phyloP scores from a whole-genome alignment of 2,888 invertebrate species.

The Cartodere bifasciata region DNA sequence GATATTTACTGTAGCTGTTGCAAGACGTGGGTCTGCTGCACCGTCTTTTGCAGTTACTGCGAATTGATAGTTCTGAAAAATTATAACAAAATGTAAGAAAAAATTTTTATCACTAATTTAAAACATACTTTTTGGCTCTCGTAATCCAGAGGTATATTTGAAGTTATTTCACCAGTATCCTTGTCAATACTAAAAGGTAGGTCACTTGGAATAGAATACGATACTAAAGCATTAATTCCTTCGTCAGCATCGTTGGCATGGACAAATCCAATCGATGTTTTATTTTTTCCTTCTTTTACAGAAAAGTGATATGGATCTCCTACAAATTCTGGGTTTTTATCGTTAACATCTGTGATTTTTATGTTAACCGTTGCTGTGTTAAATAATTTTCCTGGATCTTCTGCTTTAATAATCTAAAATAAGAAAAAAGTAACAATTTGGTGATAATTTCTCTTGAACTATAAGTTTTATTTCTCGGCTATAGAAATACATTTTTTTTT shows the following conservation, averaged over 20 bases:
- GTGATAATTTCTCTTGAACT: too few relatives aligned
- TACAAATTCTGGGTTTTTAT: constrained; percentile 84
- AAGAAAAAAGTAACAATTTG: constrained; percentile 1
- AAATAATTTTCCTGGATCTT: constrained; percentile 71
- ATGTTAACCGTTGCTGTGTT: constrained; percentile 78
- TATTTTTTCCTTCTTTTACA: constrained; percentile 60
- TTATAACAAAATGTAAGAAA: too few relatives aligned
- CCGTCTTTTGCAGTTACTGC: constrained; percentile 84
- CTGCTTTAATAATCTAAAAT: constrained; percentile 64
- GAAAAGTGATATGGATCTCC: constrained; percentile 65
- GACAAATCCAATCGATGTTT: constrained; percentile 60
- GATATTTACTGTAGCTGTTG: constrained; percentile 77
- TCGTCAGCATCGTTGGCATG: constrained; percentile 79
- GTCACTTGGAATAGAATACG: constrained; percentile 66
- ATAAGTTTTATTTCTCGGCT: too few relatives aligned
- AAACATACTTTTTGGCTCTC: constrained; percentile 60
- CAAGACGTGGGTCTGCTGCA: constrained; percentile 70
- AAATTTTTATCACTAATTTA: too few relatives aligned
- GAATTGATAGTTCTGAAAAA: constrained; percentile 56
- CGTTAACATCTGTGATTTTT: constrained; percentile 82
- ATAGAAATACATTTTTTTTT: too few relatives aligned
- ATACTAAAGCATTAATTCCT: constrained; percentile 69
- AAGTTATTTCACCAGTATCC: constrained; percentile 65
- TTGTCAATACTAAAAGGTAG: constrained; percentile 71
- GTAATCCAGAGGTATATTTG: constrained; percentile 64